Base-by-base conservation (phyloP, 1,140 invertebrate genomes). In the Pteromalus puparum region DNA sequence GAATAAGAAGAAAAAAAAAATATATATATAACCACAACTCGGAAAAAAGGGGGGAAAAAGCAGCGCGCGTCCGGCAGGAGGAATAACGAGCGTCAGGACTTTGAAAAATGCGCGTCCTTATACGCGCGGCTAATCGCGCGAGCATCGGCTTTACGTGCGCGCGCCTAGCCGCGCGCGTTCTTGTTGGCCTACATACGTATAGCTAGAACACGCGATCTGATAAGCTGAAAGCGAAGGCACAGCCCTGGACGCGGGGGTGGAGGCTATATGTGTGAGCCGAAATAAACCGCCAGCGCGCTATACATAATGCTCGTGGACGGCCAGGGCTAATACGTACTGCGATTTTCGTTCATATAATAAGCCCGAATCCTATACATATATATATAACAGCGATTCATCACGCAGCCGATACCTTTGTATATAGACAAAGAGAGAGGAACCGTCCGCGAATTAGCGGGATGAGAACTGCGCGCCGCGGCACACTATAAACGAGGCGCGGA, bases 141-240 rank as follows among this genome's bases (percentile, higher is more conserved):
- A 18, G 53, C 48, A 78, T 61, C 74, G 86, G 81, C 79, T 61
- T 61, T 61, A 61, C 53, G 18, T 85, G 70, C 88, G 86, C 88
- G 88, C 87, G 83, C 82, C 86, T 85, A 77, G 85, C 61, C 84
- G n/a, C n/a, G 65, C 65, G 46, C 73, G 79, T 76, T 30, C 1
- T 68, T 28, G n/a, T 83, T 81, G 82, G 75, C 85, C 84, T 86
- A 76, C 53, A 61, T 61, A 61, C 53, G 53, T 61, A n/a, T n/a
- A 61, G 53, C 53, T 61, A n/a, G 53, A 21, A 61, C 53, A 61
- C 53, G 53, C 53, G 53, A 61, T 28, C 80, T 78, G 73, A 76
- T 48, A 74, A 76, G 86, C 85, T 61, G 7, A 65, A 65, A 18
- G 61, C 61, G 61, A 24, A 18, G 67, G 67, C 18, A 48, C 21